A percentile compares a stretch with the other conserved stretches of the same genome.
Conservation (phyloP, 2,113 vertebrate species). For the Coracopsis vasa region DNA sequence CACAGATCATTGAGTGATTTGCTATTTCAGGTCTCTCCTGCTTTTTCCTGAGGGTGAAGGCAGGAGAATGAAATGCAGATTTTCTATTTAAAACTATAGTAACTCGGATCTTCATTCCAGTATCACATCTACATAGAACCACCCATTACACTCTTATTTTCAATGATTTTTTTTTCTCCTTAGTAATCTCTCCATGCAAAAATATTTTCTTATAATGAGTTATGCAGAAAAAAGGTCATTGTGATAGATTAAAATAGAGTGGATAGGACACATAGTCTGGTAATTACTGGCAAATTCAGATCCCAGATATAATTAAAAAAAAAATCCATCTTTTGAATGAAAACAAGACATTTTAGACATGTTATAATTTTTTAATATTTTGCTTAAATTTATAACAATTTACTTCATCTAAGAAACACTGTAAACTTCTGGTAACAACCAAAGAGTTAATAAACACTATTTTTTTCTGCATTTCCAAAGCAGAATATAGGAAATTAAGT, state of each 20-base stretch:
- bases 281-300: conserved; percentile 30
- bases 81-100: neutral
- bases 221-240: neutral
- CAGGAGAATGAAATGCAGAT: neutral
- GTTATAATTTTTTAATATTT: conserved; percentile 7
- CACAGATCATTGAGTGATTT: neutral
- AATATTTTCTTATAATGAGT: neutral
- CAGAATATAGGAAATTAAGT: neutral
- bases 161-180: neutral
- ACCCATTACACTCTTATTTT: neutral
- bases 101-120: neutral
- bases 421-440: neutral
- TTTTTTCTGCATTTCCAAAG: neutral
- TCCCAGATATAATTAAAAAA: neutral
- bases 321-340: neutral
- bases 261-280: neutral
- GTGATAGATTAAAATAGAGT: neutral
- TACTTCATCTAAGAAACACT: conserved; percentile 2
- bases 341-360: neutral
- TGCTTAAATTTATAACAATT: conserved; percentile 1
- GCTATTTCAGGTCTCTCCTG: neutral
- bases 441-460: neutral
- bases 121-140: neutral
- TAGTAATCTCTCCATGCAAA: neutral
- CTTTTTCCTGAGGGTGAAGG: neutral